A percentile compares a stretch with the other conserved stretches of the same genome.
These are phyloP conservation scores for Rhipidura dahli DNA, from an alignment of 2,113 vertebrate species.

Conservation along the genomic window DNA sequence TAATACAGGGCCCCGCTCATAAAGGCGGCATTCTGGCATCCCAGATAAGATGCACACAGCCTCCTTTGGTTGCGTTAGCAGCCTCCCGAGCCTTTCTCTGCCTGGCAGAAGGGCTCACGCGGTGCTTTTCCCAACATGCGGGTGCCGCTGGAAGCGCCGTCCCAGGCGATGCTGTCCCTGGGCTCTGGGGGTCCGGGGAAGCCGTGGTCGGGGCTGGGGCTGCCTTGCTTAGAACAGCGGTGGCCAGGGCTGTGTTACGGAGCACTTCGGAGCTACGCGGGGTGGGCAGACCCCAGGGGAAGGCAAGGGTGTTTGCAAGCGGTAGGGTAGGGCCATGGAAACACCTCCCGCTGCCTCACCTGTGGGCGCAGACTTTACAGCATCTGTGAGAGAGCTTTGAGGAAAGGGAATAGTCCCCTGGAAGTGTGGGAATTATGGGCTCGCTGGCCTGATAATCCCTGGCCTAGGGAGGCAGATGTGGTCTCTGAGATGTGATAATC, in stretches of 20 bases:
- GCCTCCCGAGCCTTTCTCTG: background rate
- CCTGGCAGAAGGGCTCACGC: background rate
- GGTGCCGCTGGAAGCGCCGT: background rate
- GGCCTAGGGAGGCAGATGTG: background rate
- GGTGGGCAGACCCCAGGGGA: background rate
- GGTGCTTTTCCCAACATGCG: accelerated
- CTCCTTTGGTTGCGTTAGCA: background rate
- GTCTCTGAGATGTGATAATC: background rate
- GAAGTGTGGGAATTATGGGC: background rate
- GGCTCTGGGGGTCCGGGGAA: accelerated
- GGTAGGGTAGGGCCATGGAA: background rate
- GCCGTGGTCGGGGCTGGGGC: accelerated
- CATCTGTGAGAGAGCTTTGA: background rate
- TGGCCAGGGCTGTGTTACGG: background rate
- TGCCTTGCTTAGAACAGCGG: background rate
- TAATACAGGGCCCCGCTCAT: background rate
- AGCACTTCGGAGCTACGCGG: background rate
- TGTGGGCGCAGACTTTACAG: background rate
- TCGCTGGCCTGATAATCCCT: background rate
- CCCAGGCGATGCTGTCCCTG: background rate
- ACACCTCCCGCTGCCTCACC: background rate
- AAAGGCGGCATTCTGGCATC: background rate
- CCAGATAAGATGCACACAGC: slow-evolving; percentile 29
- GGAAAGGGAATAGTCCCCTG: background rate
- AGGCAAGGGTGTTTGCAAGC: background rate